phyloP scores from a whole-genome alignment of 1,140 invertebrate species.

The Piezodorus guildinii region DNA sequence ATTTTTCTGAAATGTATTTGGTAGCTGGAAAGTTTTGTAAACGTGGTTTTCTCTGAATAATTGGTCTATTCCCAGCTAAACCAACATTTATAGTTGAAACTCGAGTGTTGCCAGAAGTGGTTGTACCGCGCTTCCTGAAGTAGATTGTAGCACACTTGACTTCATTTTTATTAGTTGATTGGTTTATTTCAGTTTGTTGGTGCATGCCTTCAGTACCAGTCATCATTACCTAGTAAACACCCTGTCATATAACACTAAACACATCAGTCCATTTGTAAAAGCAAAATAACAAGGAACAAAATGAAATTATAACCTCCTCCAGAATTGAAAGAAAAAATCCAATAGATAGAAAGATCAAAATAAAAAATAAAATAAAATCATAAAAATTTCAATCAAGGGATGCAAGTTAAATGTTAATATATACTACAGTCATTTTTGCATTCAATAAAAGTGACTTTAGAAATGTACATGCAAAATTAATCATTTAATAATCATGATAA shows the following conservation, averaged over 20 bases:
- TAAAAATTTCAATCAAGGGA: no score
- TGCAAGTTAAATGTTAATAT: no score
- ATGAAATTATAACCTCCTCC: not conserved
- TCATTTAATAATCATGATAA: no score
- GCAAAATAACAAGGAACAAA: not conserved
- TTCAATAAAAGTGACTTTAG: no score
- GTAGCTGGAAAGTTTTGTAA: not conserved
- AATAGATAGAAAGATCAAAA: not conserved
- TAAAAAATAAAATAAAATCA: no score
- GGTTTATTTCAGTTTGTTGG: not conserved
- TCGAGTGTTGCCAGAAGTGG: not conserved
- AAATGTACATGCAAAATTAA: no score
- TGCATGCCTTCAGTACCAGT: not conserved
- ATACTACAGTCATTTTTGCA: no score
- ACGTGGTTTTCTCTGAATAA: not conserved
- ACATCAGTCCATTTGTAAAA: slow-evolving; percentile 1
- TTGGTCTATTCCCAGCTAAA: not conserved
- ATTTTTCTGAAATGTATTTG: not conserved
- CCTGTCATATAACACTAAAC: slow-evolving; percentile 5
- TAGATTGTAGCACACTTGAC: slow-evolving; percentile 1
- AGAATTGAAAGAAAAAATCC: no score
- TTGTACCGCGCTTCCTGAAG: not conserved
- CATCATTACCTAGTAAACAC: slow-evolving; percentile 9
- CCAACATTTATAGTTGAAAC: not conserved
- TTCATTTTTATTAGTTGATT: not conserved